Conservation (phyloP, 2,797 vertebrate species). For the Psittacula echo region DNA sequence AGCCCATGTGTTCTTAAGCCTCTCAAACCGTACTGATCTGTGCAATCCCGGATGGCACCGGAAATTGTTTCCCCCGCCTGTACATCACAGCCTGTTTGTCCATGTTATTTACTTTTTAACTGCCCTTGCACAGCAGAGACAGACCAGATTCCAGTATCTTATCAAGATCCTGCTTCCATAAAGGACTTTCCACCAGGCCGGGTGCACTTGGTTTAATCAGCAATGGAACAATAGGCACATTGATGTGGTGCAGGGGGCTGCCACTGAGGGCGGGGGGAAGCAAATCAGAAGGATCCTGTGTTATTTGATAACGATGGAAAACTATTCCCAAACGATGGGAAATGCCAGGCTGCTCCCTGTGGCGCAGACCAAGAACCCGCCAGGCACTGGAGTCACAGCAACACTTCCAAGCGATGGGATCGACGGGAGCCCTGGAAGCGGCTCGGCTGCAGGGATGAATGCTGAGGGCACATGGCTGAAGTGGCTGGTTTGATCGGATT, state of each 20-base stretch:
- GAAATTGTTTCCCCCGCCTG: background rate
- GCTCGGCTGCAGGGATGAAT: accelerated
- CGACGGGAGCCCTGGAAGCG: accelerated
- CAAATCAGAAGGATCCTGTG: background rate
- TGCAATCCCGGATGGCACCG: background rate
- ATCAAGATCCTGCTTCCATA: constrained; percentile 33
- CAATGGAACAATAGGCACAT: background rate
- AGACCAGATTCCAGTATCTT: background rate
- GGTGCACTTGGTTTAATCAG: background rate
- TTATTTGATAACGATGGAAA: background rate
- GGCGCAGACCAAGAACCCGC: accelerated
- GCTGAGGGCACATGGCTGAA: accelerated
- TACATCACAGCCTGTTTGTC: background rate
- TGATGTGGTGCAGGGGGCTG: accelerated
- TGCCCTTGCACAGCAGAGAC: background rate
- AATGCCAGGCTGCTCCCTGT: background rate
- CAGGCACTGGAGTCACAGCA: accelerated
- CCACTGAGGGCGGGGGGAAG: accelerated
- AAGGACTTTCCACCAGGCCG: background rate
- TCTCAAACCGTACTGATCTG: accelerated
- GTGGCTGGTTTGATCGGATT: background rate
- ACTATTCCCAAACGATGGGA: constrained; percentile 7
- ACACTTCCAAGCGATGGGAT: accelerated
- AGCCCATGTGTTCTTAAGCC: background rate
- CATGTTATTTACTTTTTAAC: background rate